Percentiles rank a stretch among this genome's conserved stretches.
These are phyloP conservation scores for Listrodromus nycthemerus DNA, from an alignment of 2,888 invertebrate genomes.

Conservation along the genomic window DNA sequence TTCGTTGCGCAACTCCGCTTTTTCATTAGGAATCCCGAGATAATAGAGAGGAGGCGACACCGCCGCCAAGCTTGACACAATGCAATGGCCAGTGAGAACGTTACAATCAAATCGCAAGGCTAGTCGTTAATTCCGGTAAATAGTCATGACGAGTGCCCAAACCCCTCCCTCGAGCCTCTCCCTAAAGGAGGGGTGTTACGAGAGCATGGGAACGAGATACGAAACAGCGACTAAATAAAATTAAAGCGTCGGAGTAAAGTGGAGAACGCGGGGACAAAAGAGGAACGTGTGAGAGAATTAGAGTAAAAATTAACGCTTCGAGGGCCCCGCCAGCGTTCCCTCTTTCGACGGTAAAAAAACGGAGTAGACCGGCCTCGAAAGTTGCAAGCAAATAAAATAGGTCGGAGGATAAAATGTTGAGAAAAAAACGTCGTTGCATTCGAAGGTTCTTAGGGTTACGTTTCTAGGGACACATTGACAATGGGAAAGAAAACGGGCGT, in stretches of 20 bases:
- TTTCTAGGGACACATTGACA: background rate
- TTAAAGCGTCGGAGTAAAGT: background rate
- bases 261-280: background rate
- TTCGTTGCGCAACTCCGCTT: constrained; percentile 26
- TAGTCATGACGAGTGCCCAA: constrained; percentile 27
- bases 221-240: constrained; percentile 2
- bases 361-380: no score
- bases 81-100: constrained; percentile 5
- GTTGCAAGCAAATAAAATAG: background rate
- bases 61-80: background rate
- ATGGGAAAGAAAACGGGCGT: background rate
- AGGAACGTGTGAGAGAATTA: background rate
- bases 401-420: background rate
- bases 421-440: no score
- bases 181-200: background rate
- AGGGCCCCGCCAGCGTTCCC: background rate
- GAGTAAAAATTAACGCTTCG: background rate
- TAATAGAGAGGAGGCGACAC: background rate
- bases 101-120: constrained; percentile 37
- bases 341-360: background rate
- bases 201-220: constrained; percentile 26
- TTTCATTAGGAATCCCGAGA: constrained; percentile 9
- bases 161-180: no score
- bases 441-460: no score
- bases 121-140: constrained; percentile 42